phyloP scores from a whole-genome alignment of 2,888 invertebrate species.

The Morpho achilles region DNA sequence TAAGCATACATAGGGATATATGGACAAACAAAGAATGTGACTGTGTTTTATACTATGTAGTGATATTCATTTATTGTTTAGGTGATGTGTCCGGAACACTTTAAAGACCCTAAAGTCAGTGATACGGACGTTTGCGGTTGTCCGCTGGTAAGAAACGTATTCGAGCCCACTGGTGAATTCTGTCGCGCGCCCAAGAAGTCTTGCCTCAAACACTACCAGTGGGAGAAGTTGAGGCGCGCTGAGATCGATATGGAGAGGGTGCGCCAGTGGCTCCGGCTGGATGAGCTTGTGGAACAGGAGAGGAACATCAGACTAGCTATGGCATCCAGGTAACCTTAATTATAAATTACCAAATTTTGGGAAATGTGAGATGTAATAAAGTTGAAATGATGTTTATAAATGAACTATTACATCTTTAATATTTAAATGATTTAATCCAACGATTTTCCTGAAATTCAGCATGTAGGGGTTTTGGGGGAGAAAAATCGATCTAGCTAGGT shows the following conservation, averaged over 20 bases:
- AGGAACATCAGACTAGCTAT: constrained; percentile 87
- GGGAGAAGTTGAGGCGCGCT: constrained; percentile 96
- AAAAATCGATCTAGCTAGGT: no score
- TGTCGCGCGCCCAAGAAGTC: constrained; percentile 93
- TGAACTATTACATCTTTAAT: no score
- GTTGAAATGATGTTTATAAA: no score
- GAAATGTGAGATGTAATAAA: no score
- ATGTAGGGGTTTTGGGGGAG: no score
- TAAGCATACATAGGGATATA: no score
- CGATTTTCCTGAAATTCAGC: no score
- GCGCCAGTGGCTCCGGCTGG: constrained; percentile 94
- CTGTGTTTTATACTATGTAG: no score
- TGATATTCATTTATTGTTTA: constrained; percentile 23
- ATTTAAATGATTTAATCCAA: no score
- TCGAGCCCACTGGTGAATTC: constrained; percentile 90
- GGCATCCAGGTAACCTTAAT: constrained; percentile 64
- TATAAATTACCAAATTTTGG: no score
- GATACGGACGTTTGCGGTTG: constrained; percentile 96
- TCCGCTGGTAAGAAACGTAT: constrained; percentile 91
- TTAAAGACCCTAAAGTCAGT: constrained; percentile 93
- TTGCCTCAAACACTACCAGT: constrained; percentile 94
- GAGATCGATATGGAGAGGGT: constrained; percentile 97
- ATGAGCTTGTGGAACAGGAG: constrained; percentile 96
- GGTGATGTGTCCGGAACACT: constrained; percentile 97
- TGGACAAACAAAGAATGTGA: no score